Conservation (phyloP, 2,797 vertebrate genomes). For the Semaprochilodus insignis region DNA sequence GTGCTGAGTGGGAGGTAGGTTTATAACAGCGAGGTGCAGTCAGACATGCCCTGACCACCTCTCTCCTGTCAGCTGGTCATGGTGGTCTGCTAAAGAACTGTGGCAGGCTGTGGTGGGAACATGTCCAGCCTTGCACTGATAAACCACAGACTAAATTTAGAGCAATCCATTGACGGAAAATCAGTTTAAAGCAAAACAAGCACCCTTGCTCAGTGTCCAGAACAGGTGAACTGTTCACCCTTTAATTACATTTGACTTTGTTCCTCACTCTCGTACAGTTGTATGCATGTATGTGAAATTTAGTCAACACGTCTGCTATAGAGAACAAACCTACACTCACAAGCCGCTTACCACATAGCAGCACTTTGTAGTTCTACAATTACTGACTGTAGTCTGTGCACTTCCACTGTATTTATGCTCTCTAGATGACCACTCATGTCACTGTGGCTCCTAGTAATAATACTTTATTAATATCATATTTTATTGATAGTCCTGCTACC, state of each 20-base stretch:
- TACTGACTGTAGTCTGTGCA: too few relatives aligned
- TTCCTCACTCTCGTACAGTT: too few relatives aligned
- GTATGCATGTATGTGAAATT: too few relatives aligned
- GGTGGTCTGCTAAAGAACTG: slow-evolving; percentile 41
- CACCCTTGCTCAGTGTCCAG: slow-evolving; percentile 17
- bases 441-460: too few relatives aligned
- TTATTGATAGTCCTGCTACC: too few relatives aligned
- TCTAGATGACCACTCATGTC: too few relatives aligned
- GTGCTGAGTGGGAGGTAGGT: slow-evolving; percentile 43
- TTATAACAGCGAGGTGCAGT: slow-evolving; percentile 29
- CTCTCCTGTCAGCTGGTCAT: slow-evolving; percentile 44
- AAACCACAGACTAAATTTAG: slow-evolving; percentile 44
- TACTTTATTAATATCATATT: too few relatives aligned
- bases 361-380: too few relatives aligned
- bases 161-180: slow-evolving; percentile 7
- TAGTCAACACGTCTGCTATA: too few relatives aligned
- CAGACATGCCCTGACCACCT: slow-evolving; percentile 40
- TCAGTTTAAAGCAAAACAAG: slow-evolving; percentile 2
- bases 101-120: slow-evolving; percentile 37
- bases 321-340: too few relatives aligned
- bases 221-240: neutral
- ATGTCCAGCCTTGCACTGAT: slow-evolving; percentile 25
- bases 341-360: too few relatives aligned
- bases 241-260: neutral
- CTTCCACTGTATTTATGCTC: too few relatives aligned